Conservation (phyloP, 1,140 invertebrate genomes). For the Acyrthosiphon pisum region DNA sequence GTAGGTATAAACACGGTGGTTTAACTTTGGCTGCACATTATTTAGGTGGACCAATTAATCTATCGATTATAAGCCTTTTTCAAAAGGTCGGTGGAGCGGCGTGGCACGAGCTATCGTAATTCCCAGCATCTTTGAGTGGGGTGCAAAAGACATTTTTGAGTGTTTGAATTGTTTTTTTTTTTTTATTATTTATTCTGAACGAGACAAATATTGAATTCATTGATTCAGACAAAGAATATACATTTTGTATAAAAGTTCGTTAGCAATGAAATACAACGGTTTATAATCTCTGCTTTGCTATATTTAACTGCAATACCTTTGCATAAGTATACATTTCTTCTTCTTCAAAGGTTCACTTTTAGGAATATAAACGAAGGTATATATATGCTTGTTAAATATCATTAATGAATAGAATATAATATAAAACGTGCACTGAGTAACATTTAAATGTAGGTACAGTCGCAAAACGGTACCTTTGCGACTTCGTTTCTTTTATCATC, state of each 20-base stretch:
- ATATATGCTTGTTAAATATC: not conserved
- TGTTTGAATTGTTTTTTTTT: not conserved
- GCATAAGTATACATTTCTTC: not conserved
- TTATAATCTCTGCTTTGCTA: not conserved
- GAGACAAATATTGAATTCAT: not conserved
- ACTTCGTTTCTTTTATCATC: not conserved
- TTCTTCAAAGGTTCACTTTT: not conserved
- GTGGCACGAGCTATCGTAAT: not conserved
- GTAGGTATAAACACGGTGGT: not conserved
- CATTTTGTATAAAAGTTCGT: not conserved
- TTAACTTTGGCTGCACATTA: too few relatives aligned
- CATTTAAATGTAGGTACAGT: not conserved
- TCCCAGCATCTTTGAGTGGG: not conserved
- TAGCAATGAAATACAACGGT: not conserved
- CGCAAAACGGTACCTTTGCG: not conserved
- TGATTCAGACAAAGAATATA: not conserved
- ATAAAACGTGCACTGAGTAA: not conserved
- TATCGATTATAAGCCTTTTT: not conserved
- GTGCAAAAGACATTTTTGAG: not conserved
- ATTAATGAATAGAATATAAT: not conserved
- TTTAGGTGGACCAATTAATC: too few relatives aligned
- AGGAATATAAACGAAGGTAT: not conserved
- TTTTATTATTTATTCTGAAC: not conserved
- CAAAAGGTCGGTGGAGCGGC: not conserved
- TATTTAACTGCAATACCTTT: not conserved